Evolutionary conservation across 2,797 vertebrate genomes (phyloP), one percentile per base, ranked within the genome.

Genomic region (Podarcis siculus): DNA sequence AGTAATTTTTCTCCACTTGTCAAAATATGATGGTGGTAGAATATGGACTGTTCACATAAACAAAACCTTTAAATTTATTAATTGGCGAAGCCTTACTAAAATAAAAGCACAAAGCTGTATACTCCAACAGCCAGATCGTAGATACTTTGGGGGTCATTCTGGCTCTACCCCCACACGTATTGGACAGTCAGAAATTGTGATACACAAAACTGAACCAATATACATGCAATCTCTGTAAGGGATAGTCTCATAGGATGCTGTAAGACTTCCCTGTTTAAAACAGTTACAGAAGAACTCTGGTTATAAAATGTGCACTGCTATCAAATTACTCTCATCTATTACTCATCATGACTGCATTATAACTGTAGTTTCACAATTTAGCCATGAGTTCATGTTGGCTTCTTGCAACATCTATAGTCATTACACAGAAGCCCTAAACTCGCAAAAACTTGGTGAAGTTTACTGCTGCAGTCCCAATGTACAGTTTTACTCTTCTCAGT

Each of bases 331-430:
- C 88, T 2, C 30, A 58, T 91, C 77, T 84, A 86, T 0, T 93
- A 94, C 79, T 96, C 94, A 93, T 95, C 92, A 58, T 37, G 88
- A 92, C 95, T 85, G 82, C 69, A 75, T 91, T 84, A 89, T 35
- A 89, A 91, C 91, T 94, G 94, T 69, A 94, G 90, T 94, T 96
- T 95, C 94, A 93, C 89, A 94, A 93, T 89, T 66, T 75, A 75
- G 88, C 67, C 82, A 91, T 88, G 93, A 96, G 91, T 95, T 96
- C 91, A 94, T 86, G 85, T 79, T 12, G 39, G 67, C 77, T 95
- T 94, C 92, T 64, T 90, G 89, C 94, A 94, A 91, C 93, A 92
- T 93, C 96, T 93, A 90, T 91, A 91, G 91, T 90, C 80, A 91
- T 91, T 95, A 91, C 0, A 32, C 83, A 64, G 27, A 83, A 78